Conservation (phyloP, 2,888 invertebrate genomes). For the Agrotis clavis region DNA sequence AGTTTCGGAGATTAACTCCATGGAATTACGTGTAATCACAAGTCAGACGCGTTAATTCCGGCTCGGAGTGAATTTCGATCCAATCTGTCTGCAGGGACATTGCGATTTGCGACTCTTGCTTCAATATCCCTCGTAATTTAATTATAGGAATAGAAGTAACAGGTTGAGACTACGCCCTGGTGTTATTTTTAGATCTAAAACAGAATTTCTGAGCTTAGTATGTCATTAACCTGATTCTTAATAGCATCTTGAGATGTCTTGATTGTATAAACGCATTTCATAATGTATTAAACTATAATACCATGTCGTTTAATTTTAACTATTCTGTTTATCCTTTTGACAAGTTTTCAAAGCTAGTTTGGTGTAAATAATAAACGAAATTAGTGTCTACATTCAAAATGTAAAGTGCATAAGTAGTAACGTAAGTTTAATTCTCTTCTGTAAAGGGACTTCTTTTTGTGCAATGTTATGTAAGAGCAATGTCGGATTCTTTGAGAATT, state of each 20-base stretch:
- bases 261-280: too few species aligned
- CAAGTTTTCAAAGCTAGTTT: not conserved
- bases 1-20: slow-evolving; percentile 47
- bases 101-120: slow-evolving; percentile 29
- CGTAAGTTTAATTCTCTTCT: not conserved
- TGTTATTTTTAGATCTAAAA: slow-evolving; percentile 20
- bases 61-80: slow-evolving; percentile 39
- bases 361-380: not conserved
- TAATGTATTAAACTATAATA: too few species aligned
- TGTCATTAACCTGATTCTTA: too few species aligned
- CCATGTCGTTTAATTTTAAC: too few species aligned
- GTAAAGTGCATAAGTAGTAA: too few species aligned
- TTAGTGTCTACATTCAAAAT: not conserved
- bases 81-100: slow-evolving; percentile 42
- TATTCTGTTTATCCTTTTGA: not conserved
- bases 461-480: slow-evolving; percentile 20
- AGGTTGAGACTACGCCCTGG: slow-evolving; percentile 24
- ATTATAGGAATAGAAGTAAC: slow-evolving; percentile 34
- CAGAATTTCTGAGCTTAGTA: not conserved
- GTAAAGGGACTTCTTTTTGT: slow-evolving; percentile 15
- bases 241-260: too few species aligned
- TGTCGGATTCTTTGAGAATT: slow-evolving; percentile 31
- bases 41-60: slow-evolving; percentile 49
- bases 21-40: slow-evolving; percentile 54
- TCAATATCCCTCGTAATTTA: slow-evolving; percentile 44